Percentiles rank a stretch among this genome's conserved stretches.
These are phyloP conservation scores for Pseudanteris insignis DNA, from an alignment of 2,888 invertebrate genomes.

Conservation along the genomic window DNA sequence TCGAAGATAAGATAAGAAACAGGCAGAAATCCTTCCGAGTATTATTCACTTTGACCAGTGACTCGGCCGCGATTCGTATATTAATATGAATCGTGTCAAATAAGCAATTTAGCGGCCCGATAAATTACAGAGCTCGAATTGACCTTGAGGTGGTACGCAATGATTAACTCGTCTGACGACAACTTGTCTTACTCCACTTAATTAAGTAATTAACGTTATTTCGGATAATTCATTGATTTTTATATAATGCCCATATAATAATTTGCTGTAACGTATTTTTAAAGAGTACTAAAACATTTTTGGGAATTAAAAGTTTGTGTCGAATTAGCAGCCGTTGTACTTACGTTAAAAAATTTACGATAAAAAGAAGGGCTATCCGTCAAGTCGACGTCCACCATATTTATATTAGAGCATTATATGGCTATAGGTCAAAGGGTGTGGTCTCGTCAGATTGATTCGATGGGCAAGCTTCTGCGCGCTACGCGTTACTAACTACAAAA, in stretches of 20 bases:
- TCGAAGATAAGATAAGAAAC: slow-evolving; percentile 29
- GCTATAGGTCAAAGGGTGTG: slow-evolving; percentile 66
- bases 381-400: slow-evolving; percentile 42
- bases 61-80: slow-evolving; percentile 3
- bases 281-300: too few relatives aligned
- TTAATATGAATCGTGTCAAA: too few relatives aligned
- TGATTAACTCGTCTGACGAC: too few relatives aligned
- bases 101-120: too few relatives aligned
- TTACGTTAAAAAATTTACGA: slow-evolving; percentile 34
- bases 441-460: slow-evolving; percentile 64
- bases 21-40: slow-evolving; percentile 22
- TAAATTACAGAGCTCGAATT: too few relatives aligned
- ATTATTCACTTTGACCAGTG: slow-evolving; percentile 28
- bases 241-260: too few relatives aligned
- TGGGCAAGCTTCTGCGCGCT: slow-evolving; percentile 61
- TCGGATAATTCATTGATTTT: too few relatives aligned
- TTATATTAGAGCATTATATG: slow-evolving; percentile 50
- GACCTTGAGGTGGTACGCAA: too few relatives aligned
- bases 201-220: too few relatives aligned
- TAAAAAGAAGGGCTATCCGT: slow-evolving; percentile 32
- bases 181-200: too few relatives aligned
- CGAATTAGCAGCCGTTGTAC: slow-evolving; percentile 23
- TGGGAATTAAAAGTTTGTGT: too few relatives aligned
- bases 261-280: too few relatives aligned
- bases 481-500: slow-evolving; percentile 52